Base-by-base conservation (phyloP, 1,140 invertebrate species). In the Drosophila nasuta region DNA sequence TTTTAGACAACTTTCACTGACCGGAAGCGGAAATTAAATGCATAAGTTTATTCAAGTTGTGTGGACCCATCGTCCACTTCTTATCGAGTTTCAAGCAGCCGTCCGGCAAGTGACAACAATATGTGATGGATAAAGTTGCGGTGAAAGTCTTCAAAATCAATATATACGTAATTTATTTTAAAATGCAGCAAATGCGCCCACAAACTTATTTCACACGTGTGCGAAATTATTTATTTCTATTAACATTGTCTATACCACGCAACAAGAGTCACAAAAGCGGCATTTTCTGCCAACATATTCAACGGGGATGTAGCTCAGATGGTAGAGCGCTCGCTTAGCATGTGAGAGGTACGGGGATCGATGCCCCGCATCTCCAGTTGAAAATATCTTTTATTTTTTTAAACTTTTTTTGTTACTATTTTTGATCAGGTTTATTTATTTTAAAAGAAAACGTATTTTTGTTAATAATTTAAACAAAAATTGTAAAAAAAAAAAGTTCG, bases 241-340 rank as follows among this genome's bases (percentile, higher is more conserved):
- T n/a, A 15, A 1, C 7, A 10, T 3, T 3, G 46, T 17, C 10
- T 3, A 28, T 28, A 5, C 6, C 25, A 11, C 2, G 3, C 2
- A 20, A 7, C 1, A n/a, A 5, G 30, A 52, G 2, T 52, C 11
- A 52, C 35, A 64, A 64, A 54, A 56, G 3, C 1, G 13, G 8
- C 20, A 56, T 20, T 56, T 0, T 5, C n/a, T 30, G 25, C 41
- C 0, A 1, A 10, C 2, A 7, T 30, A 0, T 0, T 0, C 49
- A 58, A 41, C 41, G 89, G 91, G 90, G 82, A 83, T 81, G 85
- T 89, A 91, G 82, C 95, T 96, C 95, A 96, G 94, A 95, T 95
- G 95, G 95, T 96, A 96, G 95, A 96, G 95, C 95, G 95, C 95
- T 96, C 95, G 95, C 95, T 96, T 96, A 96, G 95, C 95, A 96